These are phyloP conservation scores for Helarctos malayanus DNA, from an alignment of 2,797 vertebrate genomes.

Conservation along the genomic window DNA sequence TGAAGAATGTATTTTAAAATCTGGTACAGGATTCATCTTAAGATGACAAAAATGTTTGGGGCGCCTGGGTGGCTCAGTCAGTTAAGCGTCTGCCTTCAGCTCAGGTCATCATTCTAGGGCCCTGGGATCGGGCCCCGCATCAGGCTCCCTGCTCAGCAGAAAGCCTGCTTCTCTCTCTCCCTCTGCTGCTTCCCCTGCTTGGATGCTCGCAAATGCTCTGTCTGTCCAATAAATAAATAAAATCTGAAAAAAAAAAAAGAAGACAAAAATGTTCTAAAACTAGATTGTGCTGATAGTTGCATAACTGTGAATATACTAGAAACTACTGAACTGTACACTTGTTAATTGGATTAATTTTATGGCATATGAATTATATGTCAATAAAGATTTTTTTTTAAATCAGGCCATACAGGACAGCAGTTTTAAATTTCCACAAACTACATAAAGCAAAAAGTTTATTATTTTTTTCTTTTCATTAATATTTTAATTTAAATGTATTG, in stretches of 20 bases:
- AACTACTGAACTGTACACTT: not conserved
- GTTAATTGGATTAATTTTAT: conserved; percentile 5
- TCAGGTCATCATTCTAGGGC: no score
- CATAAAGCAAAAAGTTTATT: not conserved
- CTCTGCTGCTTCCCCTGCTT: no score
- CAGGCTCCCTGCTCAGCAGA: no score
- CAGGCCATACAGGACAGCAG: not conserved
- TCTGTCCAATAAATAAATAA: no score
- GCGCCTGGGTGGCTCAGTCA: no score
- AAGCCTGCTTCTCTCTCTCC: no score
- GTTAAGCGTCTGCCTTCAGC: no score
- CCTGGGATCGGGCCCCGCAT: no score
- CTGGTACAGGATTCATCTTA: not conserved
- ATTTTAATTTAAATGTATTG: no score
- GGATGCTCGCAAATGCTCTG: no score
- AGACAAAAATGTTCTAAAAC: conserved; percentile 10
- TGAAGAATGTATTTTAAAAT: conserved; percentile 32
- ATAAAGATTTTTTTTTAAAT: not conserved
- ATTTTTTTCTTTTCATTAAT: not conserved
- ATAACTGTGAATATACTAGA: not conserved
- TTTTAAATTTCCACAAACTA: conserved; percentile 32
- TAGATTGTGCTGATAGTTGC: not conserved
- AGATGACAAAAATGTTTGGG: not conserved
- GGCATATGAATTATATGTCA: not conserved
- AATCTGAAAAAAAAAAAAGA: not conserved